Evolutionary conservation across 1,140 invertebrate genomes (phyloP).

Genomic region (Macrostomum lignano): DNA sequence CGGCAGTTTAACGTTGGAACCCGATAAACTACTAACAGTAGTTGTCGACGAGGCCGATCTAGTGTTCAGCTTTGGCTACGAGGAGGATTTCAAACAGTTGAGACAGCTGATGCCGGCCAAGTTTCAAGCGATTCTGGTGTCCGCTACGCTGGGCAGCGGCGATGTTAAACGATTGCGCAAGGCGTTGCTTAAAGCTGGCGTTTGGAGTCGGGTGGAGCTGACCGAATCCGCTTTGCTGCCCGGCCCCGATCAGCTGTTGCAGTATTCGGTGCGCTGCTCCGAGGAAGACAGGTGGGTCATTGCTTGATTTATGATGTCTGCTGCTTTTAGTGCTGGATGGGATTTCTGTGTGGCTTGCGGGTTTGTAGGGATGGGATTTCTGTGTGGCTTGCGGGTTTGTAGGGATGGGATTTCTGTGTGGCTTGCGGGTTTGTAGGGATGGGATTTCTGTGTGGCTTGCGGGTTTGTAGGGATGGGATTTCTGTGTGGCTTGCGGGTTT

Average conservation of each 20-base stretch:
- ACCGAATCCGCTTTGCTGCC: slow-evolving; percentile 2
- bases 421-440: too few relatives aligned
- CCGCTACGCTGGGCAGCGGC: slow-evolving; percentile 73
- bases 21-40: slow-evolving; percentile 41
- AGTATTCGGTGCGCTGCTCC: slow-evolving; percentile 36
- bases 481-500: too few relatives aligned
- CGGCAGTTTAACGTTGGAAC: slow-evolving; percentile 44
- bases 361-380: too few relatives aligned
- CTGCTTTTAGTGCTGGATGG: too few relatives aligned
- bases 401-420: too few relatives aligned
- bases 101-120: slow-evolving; percentile 29
- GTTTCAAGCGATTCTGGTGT: slow-evolving; percentile 59
- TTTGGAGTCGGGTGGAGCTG: slow-evolving; percentile 3
- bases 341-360: too few relatives aligned
- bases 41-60: slow-evolving; percentile 94
- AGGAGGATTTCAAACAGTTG: slow-evolving; percentile 61
- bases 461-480: too few relatives aligned
- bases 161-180: slow-evolving; percentile 69
- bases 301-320: too few relatives aligned
- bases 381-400: too few relatives aligned
- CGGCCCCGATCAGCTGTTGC: slow-evolving; percentile 3
- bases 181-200: slow-evolving; percentile 50
- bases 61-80: slow-evolving; percentile 85
- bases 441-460: too few relatives aligned
- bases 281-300: slow-evolving; percentile 65